Evolutionary conservation across 2,888 invertebrate species (phyloP), one percentile per base, ranked within the genome.

Genomic region (Trichopoda pennipes): DNA sequence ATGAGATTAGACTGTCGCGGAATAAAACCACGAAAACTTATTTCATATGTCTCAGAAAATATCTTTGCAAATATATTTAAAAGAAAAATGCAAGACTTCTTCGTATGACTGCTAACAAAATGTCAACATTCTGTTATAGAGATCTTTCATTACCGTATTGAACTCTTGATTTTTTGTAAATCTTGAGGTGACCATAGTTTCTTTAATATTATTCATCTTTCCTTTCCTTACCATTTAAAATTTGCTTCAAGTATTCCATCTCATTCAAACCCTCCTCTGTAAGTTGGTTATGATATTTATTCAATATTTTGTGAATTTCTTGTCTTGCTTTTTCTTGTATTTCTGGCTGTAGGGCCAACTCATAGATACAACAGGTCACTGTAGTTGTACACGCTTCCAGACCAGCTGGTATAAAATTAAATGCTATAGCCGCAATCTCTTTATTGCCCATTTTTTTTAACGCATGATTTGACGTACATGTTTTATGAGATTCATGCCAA

Each of bases 351-450:
- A 88, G 60, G 0, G 90, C 89, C 63, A 91, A 73, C 75, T 91
- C 91, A 49, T 88, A 90, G 0, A 91, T 84, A 6, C 88, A 87
- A 80, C 93, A 94, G 80, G 93, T 92, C 3, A 94, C 92, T 0
- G 93, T 92, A 0, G 94, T 92, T 0, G 94, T 94, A 0, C 93
- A 93, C 0, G 94, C 93, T 87, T 94, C 94, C 84, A 94, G 93
- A 0, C 94, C 94, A 16, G 94, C 90, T 32, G 89, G 53, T 14
- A 90, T 85, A 63, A 90, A 91, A 3, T 88, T 86, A 80, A 90
- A 91, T 0, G 88, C 87, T 49, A 91, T 90, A 0, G 91, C 91
- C 0, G 89, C 87, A n/a, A 91, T 87, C 78, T 90, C 86, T 21
- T 80, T 51, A 55, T 89, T 87, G 3, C 84, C 81, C 0, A 90